These are phyloP conservation scores for Acanthopagrus latus DNA, from an alignment of 2,797 vertebrate species.

Conservation along the genomic window DNA sequence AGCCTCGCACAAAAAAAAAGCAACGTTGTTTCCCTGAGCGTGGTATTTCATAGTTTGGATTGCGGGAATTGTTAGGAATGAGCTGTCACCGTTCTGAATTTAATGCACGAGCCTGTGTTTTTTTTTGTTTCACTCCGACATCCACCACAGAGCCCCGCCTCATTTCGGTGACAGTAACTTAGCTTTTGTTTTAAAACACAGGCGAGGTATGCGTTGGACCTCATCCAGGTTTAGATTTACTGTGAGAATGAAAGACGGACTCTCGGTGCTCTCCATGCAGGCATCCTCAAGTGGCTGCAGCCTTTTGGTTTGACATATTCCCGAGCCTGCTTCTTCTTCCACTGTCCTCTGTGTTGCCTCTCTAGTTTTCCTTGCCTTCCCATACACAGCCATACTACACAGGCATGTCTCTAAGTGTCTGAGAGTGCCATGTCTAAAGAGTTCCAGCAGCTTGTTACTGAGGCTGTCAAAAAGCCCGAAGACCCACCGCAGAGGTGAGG, in stretches of 20 bases:
- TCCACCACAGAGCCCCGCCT: constrained; percentile 45
- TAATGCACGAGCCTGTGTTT: constrained; percentile 34
- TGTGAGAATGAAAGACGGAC: constrained; percentile 63
- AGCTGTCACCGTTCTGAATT: constrained; percentile 64
- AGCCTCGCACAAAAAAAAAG: constrained; percentile 46
- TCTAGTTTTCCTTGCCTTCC: constrained; percentile 54
- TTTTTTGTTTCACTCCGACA: constrained; percentile 44
- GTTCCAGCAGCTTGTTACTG: constrained; percentile 78
- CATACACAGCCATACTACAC: constrained; percentile 63
- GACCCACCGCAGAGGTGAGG: constrained; percentile 80
- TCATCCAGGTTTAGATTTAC: constrained; percentile 76
- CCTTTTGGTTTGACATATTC: constrained; percentile 73
- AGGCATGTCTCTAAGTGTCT: constrained; percentile 73
- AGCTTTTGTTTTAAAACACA: constrained; percentile 66
- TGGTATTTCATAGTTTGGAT: constrained; percentile 71
- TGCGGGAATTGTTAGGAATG: constrained; percentile 68
- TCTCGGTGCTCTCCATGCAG: constrained; percentile 23
- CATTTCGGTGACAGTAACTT: constrained; percentile 62
- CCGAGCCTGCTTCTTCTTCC: constrained; percentile 56
- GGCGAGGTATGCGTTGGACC: constrained; percentile 62
- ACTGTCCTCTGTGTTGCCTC: constrained; percentile 64
- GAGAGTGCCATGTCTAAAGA: constrained; percentile 77
- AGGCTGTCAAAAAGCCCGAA: constrained; percentile 75
- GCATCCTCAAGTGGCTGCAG: constrained; percentile 62
- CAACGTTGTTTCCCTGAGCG: constrained; percentile 41